phyloP scores from a whole-genome alignment of 2,797 vertebrate genomes.

The Megalops cyprinoides region DNA sequence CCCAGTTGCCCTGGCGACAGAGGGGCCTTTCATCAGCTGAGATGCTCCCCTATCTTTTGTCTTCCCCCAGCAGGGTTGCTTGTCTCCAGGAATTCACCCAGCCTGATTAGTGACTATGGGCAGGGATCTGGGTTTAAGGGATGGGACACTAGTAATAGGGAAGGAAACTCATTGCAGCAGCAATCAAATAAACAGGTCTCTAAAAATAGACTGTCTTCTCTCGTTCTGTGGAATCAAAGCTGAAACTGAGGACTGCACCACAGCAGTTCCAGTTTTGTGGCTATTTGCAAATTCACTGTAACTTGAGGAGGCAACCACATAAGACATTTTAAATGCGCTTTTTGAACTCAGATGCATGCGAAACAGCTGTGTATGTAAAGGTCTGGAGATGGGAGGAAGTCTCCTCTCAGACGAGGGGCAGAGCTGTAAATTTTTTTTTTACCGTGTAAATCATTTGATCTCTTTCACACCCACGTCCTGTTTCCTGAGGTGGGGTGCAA shows the following conservation, averaged over 20 bases:
- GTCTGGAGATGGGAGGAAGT: slow-evolving; percentile 12
- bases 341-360: slow-evolving; percentile 16
- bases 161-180: slow-evolving; percentile 53
- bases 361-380: slow-evolving; percentile 34
- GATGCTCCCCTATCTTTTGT: slow-evolving; percentile 78
- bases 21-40: slow-evolving; percentile 76
- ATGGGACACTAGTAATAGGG: slow-evolving; percentile 41
- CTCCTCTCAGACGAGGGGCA: slow-evolving; percentile 40
- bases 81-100: slow-evolving; percentile 49
- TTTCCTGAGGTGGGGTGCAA: slow-evolving; percentile 69
- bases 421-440: slow-evolving; percentile 21
- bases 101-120: slow-evolving; percentile 37
- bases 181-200: slow-evolving; percentile 52
- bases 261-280: slow-evolving; percentile 6
- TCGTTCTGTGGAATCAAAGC: slow-evolving; percentile 36
- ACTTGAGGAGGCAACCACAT: slow-evolving; percentile 20
- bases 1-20: slow-evolving; percentile 71
- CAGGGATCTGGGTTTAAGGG: background rate
- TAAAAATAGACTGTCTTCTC: slow-evolving; percentile 52
- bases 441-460: slow-evolving; percentile 50
- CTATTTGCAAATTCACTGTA: slow-evolving; percentile 24
- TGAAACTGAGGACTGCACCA: slow-evolving; percentile 26
- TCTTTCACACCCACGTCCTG: slow-evolving; percentile 30
- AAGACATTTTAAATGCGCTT: background rate
- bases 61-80: slow-evolving; percentile 70